phyloP scores from a whole-genome alignment of 2,797 vertebrate species.

The Rhinoraja longicauda region DNA sequence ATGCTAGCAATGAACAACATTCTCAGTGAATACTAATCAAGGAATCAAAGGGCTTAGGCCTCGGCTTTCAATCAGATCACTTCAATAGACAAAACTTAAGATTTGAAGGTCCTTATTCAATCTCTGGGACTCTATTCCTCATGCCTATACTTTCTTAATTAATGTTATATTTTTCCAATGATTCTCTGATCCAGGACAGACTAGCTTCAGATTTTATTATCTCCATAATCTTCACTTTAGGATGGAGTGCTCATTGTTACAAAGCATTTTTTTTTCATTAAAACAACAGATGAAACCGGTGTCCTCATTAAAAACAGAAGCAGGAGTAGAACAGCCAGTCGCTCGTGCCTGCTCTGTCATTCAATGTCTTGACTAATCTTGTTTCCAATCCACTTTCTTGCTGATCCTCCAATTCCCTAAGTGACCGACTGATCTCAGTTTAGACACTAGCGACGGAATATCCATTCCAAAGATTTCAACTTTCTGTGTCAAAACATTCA shows the following conservation, averaged over 20 bases:
- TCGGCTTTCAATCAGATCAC: background rate
- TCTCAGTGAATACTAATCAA: background rate
- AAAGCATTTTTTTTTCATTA: background rate
- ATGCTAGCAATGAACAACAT: background rate
- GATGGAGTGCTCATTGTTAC: background rate
- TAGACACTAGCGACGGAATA: too few species aligned
- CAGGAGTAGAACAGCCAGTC: too few species aligned
- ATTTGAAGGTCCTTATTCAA: background rate
- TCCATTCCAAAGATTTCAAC: too few species aligned
- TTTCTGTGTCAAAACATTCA: too few species aligned
- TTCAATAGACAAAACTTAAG: background rate
- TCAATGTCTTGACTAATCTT: too few species aligned
- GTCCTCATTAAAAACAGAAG: background rate
- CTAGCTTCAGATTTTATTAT: background rate
- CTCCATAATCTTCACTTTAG: background rate
- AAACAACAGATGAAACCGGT: background rate
- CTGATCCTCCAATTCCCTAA: too few species aligned
- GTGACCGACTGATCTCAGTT: too few species aligned
- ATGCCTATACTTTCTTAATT: background rate
- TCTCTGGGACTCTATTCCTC: background rate
- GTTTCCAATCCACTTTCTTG: too few species aligned
- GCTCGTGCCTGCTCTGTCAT: too few species aligned
- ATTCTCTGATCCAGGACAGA: background rate
- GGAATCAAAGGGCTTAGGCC: background rate
- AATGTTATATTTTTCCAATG: background rate